Evolutionary conservation across 2,113 vertebrate species (phyloP).

Genomic region (Gyps fulvus): DNA sequence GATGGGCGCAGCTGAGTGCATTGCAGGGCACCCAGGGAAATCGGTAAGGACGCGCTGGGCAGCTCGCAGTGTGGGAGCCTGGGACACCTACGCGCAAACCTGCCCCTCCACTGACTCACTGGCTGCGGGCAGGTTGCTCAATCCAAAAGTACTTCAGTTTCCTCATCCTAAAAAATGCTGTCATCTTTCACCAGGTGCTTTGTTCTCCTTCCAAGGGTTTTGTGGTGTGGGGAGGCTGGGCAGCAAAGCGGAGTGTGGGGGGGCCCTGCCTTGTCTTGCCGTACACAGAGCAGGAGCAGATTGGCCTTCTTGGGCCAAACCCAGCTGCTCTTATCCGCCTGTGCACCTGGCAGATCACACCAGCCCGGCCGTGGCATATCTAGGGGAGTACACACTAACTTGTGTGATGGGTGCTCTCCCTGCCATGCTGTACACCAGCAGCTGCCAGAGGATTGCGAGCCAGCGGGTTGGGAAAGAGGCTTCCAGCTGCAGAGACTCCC

Average conservation of each 20-base stretch:
- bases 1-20: fast-evolving
- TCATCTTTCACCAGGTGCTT: background rate
- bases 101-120: background rate
- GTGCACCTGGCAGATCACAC: background rate
- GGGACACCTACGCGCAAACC: background rate
- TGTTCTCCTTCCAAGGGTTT: constrained; percentile 9
- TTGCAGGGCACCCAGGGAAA: background rate
- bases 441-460: background rate
- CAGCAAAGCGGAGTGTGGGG: background rate
- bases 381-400: fast-evolving
- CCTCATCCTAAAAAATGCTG: background rate
- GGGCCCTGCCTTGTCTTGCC: background rate
- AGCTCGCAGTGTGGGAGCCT: background rate
- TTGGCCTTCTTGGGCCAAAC: background rate
- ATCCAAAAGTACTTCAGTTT: background rate
- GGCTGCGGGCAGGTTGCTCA: constrained; percentile 5
- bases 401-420: fast-evolving
- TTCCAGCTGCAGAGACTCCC: background rate
- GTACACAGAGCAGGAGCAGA: background rate
- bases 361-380: fast-evolving
- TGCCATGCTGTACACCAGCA: fast-evolving
- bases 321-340: background rate
- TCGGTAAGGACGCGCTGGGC: fast-evolving
- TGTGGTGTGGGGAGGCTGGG: background rate
- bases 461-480: background rate